Percentiles rank a stretch among this genome's conserved stretches.
Conservation (phyloP, 1,140 invertebrate genomes). For the Mya arenaria region DNA sequence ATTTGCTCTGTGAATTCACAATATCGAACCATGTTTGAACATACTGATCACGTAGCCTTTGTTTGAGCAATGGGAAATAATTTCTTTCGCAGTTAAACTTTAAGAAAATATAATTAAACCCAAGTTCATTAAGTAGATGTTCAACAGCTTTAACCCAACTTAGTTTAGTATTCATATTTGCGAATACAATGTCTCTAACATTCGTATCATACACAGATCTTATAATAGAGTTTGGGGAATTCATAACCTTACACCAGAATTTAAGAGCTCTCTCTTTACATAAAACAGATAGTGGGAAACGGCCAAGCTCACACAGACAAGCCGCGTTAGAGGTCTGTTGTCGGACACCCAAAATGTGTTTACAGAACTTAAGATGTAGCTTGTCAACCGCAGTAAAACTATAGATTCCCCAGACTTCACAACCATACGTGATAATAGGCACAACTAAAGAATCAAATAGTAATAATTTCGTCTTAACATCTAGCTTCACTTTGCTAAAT, state of each 20-base stretch:
- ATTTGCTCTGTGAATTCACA: no score
- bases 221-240: no score
- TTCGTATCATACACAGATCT: no score
- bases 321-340: slow-evolving; percentile 16
- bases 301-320: slow-evolving; percentile 6
- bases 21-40: no score
- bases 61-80: no score
- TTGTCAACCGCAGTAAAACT: slow-evolving; percentile 4
- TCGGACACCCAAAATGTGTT: slow-evolving; percentile 17
- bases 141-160: no score
- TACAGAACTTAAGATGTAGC: slow-evolving; percentile 28
- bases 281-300: slow-evolving; percentile 19
- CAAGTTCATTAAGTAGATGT: no score
- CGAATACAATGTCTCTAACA: no score
- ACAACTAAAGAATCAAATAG: slow-evolving; percentile 29
- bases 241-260: slow-evolving; percentile 30
- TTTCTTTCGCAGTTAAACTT: no score
- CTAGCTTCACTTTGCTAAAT: slow-evolving; percentile 5
- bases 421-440: slow-evolving; percentile 39
- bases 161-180: no score
- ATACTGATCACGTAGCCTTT: no score
- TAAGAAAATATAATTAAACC: no score
- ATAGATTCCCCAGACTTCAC: slow-evolving; percentile 39
- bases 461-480: slow-evolving; percentile 7
- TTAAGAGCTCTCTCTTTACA: slow-evolving; percentile 36